Base-by-base conservation (phyloP, 2,888 invertebrate species). In the Coronaproctus castanopsis region DNA sequence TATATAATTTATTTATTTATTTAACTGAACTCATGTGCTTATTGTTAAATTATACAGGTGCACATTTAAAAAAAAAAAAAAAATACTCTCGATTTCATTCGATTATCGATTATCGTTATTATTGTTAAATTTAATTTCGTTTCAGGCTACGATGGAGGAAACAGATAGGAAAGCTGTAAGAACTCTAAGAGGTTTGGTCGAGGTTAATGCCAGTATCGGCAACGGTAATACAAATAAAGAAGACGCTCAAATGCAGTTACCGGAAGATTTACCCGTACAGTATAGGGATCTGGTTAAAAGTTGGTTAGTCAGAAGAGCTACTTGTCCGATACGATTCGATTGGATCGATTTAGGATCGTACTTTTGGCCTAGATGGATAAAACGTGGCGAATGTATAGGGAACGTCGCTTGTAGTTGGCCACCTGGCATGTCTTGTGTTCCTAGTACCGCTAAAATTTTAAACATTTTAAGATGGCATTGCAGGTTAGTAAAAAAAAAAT, bases 401-500 rank as follows among this genome's bases (percentile, higher is more conserved):
- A 58, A 59, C 48, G 51, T 62, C 53, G 62, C 73, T 70, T 77
- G 77, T 65, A 75, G 75, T 24, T 72, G 76, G 65, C 77, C 77
- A 1, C 71, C 73, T 0, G 76, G 76, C 5, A 76, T 77, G 75
- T 65, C 67, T 21, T 77, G 77, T 65, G 69, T 71, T 55, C 72
- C 73, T 1, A 65, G 70, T 64, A 63, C 67, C n/a, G 67, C 69
- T n/a, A 69, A 69, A 57, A 69, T 69, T 14, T 70, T 74, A 53
- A 71, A 71, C 52, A 66, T 76, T 20, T 70, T 77, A 57, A 68
- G 76, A 54, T 77, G 75, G 75, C 73, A 75, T 66, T 76, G 76
- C 67, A 67, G 68, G 69, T 69, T 59, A 63, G 60, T 57, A n/a
- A 23, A 10, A 21, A 21, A 14, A 10, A 54, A 24, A 21, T 58